A percentile compares a stretch with the other conserved stretches of the same genome.
Conservation (phyloP, 2,888 invertebrate species). For the Hyalella azteca region DNA sequence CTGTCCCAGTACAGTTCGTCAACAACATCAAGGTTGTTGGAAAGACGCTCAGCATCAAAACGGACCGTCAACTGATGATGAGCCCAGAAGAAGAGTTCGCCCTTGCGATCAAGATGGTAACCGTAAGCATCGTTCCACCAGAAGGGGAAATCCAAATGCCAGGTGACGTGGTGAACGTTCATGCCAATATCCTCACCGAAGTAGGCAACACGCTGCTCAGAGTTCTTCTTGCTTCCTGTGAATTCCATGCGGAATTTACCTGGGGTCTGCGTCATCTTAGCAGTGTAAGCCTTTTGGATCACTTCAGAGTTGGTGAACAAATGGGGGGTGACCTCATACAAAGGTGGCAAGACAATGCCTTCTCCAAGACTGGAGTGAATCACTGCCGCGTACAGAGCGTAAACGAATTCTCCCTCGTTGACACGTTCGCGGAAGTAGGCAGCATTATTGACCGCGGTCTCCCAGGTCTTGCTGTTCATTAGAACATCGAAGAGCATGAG, state of each 20-base stretch:
- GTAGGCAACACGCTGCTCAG: conserved; percentile 71
- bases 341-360: conserved; percentile 69
- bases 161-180: conserved; percentile 71
- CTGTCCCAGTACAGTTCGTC: conserved; percentile 59
- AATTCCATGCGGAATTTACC: conserved; percentile 60
- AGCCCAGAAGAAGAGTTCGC: conserved; percentile 61
- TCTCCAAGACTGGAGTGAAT: conserved; percentile 65
- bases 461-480: conserved; percentile 73
- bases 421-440: conserved; percentile 72
- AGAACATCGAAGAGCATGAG: conserved; percentile 72
- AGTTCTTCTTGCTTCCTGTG: conserved; percentile 63
- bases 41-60: conserved; percentile 60
- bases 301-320: conserved; percentile 71
- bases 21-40: conserved; percentile 59
- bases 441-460: conserved; percentile 73
- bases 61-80: conserved; percentile 60
- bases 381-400: conserved; percentile 70
- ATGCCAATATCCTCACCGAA: conserved; percentile 76
- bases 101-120: conserved; percentile 60
- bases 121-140: conserved; percentile 63
- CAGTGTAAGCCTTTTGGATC: conserved; percentile 65
- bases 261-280: conserved; percentile 60
- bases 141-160: conserved; percentile 71
- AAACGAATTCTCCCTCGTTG: conserved; percentile 72
- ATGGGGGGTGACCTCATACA: conserved; percentile 74